These are phyloP conservation scores for Patella caerulea DNA, from an alignment of 2,888 invertebrate genomes.

Conservation along the genomic window DNA sequence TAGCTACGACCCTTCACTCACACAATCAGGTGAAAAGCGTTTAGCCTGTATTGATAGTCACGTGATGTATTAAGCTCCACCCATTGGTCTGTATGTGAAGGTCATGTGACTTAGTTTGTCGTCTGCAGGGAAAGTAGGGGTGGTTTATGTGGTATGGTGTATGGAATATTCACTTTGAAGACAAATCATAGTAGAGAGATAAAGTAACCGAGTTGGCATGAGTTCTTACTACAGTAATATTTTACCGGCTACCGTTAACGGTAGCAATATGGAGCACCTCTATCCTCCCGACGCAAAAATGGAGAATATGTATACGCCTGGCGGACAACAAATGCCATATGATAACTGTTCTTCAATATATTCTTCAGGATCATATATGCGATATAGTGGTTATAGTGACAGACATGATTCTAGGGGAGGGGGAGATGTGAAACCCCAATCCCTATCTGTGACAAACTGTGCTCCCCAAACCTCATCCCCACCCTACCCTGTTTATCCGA, in stretches of 20 bases:
- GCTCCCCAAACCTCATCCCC: slow-evolving; percentile 31
- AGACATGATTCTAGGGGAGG: slow-evolving; percentile 18
- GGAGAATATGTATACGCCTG: slow-evolving; percentile 25
- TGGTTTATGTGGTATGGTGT: slow-evolving; percentile 19
- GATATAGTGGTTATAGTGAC: slow-evolving; percentile 19
- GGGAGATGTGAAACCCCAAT: slow-evolving; percentile 15
- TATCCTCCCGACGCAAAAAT: slow-evolving; percentile 23
- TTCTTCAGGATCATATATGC: slow-evolving; percentile 20
- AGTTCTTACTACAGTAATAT: slow-evolving; percentile 31
- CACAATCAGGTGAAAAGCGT: neutral
- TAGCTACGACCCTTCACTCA: neutral
- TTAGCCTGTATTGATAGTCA: slow-evolving; percentile 12
- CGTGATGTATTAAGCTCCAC: slow-evolving; percentile 15
- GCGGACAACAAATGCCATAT: slow-evolving; percentile 25
- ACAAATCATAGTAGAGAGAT: slow-evolving; percentile 5
- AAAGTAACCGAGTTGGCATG: slow-evolving; percentile 16
- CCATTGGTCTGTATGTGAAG: slow-evolving; percentile 20
- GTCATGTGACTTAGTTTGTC: slow-evolving; percentile 16
- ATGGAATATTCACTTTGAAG: slow-evolving; percentile 8
- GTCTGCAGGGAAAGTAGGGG: slow-evolving; percentile 22
- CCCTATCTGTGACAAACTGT: slow-evolving; percentile 26
- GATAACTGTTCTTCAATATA: slow-evolving; percentile 23
- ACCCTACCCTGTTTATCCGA: slow-evolving; percentile 33
- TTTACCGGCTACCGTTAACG: slow-evolving; percentile 20
- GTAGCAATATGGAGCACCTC: slow-evolving; percentile 19